Evolutionary conservation across 2,888 invertebrate genomes (phyloP).

Genomic region (Dynastes maya): DNA sequence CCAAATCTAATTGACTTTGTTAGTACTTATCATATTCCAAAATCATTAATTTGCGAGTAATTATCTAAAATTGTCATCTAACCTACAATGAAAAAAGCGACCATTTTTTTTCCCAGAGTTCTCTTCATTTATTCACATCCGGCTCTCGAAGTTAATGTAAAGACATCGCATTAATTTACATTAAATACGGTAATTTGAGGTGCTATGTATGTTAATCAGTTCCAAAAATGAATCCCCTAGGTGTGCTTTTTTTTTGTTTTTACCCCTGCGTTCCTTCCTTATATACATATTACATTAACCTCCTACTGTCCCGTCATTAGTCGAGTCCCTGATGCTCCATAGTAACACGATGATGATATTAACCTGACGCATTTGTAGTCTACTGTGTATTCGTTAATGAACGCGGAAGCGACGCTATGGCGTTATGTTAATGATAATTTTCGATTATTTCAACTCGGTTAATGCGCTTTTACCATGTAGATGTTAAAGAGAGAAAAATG

Average conservation of each 20-base stretch:
- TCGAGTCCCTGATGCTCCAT: neutral
- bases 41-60: no score
- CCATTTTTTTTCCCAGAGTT: neutral
- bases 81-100: neutral
- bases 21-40: no score
- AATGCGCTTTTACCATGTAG: neutral
- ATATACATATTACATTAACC: constrained; percentile 36
- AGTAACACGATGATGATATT: neutral
- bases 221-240: constrained; percentile 34
- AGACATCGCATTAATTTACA: constrained; percentile 29
- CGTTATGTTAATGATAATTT: neutral
- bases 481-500: neutral
- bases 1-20: no score
- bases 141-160: constrained; percentile 2
- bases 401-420: neutral
- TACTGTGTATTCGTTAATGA: neutral
- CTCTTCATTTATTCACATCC: neutral
- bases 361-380: neutral
- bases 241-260: constrained; percentile 32
- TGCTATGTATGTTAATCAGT: constrained; percentile 38
- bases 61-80: no score
- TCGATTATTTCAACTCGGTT: neutral
- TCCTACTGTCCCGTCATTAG: neutral
- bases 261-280: neutral
- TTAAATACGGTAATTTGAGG: constrained; percentile 30